phyloP scores from a whole-genome alignment of 2,797 vertebrate species.

The Philypnodon macrostomus region DNA sequence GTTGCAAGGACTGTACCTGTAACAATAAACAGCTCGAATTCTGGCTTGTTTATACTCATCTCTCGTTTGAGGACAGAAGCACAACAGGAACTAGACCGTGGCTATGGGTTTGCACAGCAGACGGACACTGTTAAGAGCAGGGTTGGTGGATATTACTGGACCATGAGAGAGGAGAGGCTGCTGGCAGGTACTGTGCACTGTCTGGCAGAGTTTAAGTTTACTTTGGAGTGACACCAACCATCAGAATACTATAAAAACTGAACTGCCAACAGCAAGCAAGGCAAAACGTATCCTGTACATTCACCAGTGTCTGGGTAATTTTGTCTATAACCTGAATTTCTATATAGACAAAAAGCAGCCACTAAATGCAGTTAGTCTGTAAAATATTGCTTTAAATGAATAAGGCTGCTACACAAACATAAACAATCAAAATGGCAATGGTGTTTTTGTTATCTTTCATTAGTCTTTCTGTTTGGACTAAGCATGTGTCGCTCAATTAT shows the following conservation, averaged over 20 bases:
- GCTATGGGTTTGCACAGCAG: constrained; percentile 53
- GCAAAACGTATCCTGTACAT: constrained; percentile 61
- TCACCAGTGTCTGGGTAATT: constrained; percentile 39
- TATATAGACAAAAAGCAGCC: constrained; percentile 22
- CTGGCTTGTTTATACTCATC: constrained; percentile 71
- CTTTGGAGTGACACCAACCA: constrained; percentile 71
- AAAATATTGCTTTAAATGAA: too few relatives aligned
- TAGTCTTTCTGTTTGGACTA: too few relatives aligned
- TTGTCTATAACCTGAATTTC: constrained; percentile 29
- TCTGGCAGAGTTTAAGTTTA: constrained; percentile 62
- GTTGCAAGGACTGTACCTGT: constrained; percentile 59
- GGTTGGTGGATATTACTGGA: constrained; percentile 66
- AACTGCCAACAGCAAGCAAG: constrained; percentile 60
- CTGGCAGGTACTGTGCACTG: constrained; percentile 53
- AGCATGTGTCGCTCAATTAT: too few relatives aligned
- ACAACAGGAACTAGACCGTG: constrained; percentile 71
- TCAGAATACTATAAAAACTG: constrained; percentile 67
- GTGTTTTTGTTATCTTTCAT: too few relatives aligned
- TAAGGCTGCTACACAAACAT: too few relatives aligned
- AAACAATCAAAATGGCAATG: too few relatives aligned
- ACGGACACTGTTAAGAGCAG: constrained; percentile 46
- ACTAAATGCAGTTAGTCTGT: background rate
- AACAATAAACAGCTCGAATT: constrained; percentile 69
- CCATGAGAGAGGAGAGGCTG: too few relatives aligned
- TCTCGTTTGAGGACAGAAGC: constrained; percentile 58